phyloP scores from a whole-genome alignment of 2,797 vertebrate species.

The Varecia variegata region DNA sequence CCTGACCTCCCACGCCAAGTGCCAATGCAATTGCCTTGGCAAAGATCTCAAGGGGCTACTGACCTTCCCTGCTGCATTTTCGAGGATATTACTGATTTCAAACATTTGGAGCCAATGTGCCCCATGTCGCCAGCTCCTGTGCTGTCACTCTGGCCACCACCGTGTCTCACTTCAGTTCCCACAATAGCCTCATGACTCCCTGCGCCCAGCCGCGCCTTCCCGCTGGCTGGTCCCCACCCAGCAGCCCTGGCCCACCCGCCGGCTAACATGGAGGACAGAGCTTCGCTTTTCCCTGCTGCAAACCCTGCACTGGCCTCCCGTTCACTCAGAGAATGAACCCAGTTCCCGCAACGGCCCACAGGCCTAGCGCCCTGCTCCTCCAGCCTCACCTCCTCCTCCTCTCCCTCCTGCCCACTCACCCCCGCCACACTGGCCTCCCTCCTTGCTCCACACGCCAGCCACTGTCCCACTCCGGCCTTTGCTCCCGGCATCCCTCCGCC shows the following conservation, averaged over 20 bases:
- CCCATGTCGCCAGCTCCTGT: neutral
- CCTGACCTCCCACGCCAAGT: neutral
- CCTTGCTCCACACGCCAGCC: neutral
- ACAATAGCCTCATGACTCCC: neutral
- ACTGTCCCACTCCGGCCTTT: neutral
- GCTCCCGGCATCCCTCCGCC: neutral
- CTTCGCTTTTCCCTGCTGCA: neutral
- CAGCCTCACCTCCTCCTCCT: neutral
- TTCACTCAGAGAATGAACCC: neutral
- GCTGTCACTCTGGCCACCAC: neutral
- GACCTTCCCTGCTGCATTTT: neutral
- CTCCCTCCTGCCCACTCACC: neutral
- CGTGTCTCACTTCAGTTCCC: neutral
- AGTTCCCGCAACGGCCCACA: neutral
- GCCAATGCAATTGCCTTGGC: neutral
- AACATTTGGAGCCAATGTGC: neutral
- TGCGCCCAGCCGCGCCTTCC: neutral
- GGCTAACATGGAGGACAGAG: neutral
- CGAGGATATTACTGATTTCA: neutral
- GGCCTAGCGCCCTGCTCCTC: neutral
- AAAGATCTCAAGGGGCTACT: neutral
- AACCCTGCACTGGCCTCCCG: neutral
- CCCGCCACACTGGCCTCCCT: neutral
- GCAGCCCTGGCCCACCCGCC: neutral
- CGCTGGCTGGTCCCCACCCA: neutral